Evolutionary conservation across 2,113 vertebrate genomes (phyloP), one percentile per base, ranked within the genome.

Genomic region (Nettapus auritus): DNA sequence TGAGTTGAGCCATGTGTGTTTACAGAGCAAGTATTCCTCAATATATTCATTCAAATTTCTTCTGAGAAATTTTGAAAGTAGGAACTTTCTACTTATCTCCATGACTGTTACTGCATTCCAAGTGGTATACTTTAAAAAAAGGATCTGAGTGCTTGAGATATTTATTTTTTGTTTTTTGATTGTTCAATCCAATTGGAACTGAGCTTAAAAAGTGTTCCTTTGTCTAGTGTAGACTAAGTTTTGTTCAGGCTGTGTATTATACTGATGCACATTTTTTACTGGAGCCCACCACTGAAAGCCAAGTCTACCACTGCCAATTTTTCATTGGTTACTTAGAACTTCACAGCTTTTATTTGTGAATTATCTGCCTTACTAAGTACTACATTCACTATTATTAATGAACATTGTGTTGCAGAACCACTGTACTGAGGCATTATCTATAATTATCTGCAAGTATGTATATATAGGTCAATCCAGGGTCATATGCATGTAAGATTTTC

Each of bases 281-380:
- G 44, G 22, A 77, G 18, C 33, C 12, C 53, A 79, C 62, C 48
- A 38, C 13, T 68, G 16, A 88, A 90, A 89, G 12, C 25, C 44
- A 60, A 31, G 42, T 46, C 46, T 81, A n/a, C 52, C 44, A 48
- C 71, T 84, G 57, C 52, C 48, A 33, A 4, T 16, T 86, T 22
- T 62, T 74, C 25, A 8, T 63, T 67, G 64, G 31, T 70, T 67
- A 69, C 46, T 93, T 36, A 46, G 40, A 48, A 15, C 36, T 83
- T 88, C 88, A 82, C 48, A 92, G 56, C 15, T 93, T 93, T 93
- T 59, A 34, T 48, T 89, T 68, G 80, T 82, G n/a, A 90, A 85
- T 64, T 34, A 64, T 69, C 92, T 87, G 57, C 26, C 57, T 29
- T 79, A 3, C 56, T 50, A 81, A 82, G 15, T 82, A 46, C 42